Evolutionary conservation across 2,113 vertebrate genomes (phyloP).

Genomic region (Ictidomys tridecemlineatus): DNA sequence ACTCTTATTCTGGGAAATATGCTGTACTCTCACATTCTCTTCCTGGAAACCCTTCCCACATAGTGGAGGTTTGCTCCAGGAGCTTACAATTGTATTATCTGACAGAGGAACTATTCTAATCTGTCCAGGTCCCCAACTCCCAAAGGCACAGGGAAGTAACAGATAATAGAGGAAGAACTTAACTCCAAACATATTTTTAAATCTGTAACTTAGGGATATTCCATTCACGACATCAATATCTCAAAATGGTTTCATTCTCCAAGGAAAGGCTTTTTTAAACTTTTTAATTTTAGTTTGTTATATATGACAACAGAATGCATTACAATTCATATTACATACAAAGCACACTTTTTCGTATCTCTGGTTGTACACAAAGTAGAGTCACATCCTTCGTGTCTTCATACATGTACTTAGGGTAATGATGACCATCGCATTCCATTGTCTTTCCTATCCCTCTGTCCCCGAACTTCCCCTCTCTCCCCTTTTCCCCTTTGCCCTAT

Average conservation of each 20-base stretch:
- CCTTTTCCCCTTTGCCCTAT: too few relatives aligned
- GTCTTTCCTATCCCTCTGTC: too few relatives aligned
- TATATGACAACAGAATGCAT: too few relatives aligned
- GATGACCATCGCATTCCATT: too few relatives aligned
- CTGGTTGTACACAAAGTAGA: too few relatives aligned
- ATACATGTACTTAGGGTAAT: too few relatives aligned
- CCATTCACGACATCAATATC: not conserved
- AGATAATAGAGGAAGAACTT: not conserved
- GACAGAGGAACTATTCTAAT: not conserved
- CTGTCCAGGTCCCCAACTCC: not conserved
- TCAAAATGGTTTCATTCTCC: not conserved
- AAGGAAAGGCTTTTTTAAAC: not conserved
- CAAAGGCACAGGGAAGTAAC: not conserved
- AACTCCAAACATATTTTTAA: not conserved
- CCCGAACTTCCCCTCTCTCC: too few relatives aligned
- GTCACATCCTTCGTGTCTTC: too few relatives aligned
- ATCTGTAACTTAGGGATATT: not conserved
- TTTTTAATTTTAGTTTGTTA: too few relatives aligned
- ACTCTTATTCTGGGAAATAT: not conserved
- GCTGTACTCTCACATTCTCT: not conserved
- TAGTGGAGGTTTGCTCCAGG: not conserved
- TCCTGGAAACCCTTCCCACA: not conserved
- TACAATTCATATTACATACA: too few relatives aligned
- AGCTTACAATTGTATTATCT: not conserved
- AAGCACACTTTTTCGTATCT: too few relatives aligned